Evolutionary conservation across 2,113 vertebrate species (phyloP).

Genomic region (Vicugna pacos): DNA sequence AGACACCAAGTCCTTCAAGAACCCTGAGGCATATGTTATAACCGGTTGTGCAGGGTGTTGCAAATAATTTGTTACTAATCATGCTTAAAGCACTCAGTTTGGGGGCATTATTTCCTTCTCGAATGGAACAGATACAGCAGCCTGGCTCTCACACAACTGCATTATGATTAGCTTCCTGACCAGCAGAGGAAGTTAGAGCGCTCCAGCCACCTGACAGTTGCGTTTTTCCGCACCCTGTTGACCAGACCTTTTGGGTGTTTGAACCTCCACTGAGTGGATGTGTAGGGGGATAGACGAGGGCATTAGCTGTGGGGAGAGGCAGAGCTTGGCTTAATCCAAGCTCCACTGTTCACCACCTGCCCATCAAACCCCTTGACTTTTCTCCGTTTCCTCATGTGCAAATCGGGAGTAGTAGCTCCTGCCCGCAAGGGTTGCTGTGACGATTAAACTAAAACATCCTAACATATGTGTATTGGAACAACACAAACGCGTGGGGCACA

Average conservation of each 20-base stretch:
- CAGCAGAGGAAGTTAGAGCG: not conserved
- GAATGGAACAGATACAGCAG: conserved; percentile 11
- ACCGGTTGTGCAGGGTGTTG: not conserved
- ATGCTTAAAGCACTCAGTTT: not conserved
- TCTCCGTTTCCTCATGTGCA: not conserved
- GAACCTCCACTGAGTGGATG: not conserved
- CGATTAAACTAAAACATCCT: not conserved
- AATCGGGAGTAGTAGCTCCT: not conserved
- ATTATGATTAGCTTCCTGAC: conserved; percentile 17
- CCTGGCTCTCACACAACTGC: not conserved
- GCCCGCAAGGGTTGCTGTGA: not conserved
- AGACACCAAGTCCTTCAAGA: not conserved
- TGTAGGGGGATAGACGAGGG: rapidly evolving
- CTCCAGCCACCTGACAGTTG: not conserved
- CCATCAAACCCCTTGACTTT: not conserved
- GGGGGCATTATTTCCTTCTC: not conserved
- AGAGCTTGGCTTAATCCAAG: not conserved
- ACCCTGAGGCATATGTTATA: not conserved
- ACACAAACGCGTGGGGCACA: rapidly evolving
- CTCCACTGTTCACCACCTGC: not conserved
- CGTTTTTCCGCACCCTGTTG: rapidly evolving
- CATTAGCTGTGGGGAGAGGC: not conserved
- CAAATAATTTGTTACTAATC: conserved; percentile 57
- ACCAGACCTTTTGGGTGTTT: not conserved
- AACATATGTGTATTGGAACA: not conserved